Percentiles rank a stretch among this genome's conserved stretches.
Conservation (phyloP, 2,113 vertebrate species). For the Tonatia bakeri region DNA sequence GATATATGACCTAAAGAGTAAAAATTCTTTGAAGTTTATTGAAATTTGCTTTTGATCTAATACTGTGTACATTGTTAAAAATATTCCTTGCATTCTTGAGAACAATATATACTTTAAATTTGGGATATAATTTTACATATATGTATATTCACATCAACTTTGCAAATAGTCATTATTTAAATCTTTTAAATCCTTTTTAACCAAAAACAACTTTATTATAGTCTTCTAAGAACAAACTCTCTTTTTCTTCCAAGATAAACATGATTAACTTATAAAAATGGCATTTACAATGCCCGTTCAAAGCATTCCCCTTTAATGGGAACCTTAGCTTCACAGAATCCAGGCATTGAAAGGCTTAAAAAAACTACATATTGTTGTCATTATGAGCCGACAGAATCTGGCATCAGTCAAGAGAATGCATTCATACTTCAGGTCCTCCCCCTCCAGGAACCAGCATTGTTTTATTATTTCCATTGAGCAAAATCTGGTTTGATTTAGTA, state of each 20-base stretch:
- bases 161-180: neutral
- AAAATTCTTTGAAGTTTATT: neutral
- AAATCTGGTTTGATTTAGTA: too few species aligned
- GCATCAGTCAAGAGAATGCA: slow-evolving; percentile 27
- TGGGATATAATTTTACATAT: neutral
- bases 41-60: neutral
- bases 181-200: neutral
- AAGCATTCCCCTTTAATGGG: slow-evolving; percentile 63
- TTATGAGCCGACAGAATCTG: slow-evolving; percentile 39
- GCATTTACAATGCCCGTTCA: slow-evolving; percentile 42
- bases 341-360: slow-evolving; percentile 38
- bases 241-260: slow-evolving; percentile 62
- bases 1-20: neutral
- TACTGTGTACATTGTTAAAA: neutral
- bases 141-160: neutral
- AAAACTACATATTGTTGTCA: slow-evolving; percentile 18
- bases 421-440: slow-evolving; percentile 96
- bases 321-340: slow-evolving; percentile 62
- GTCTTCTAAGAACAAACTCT: slow-evolving; percentile 45
- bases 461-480: slow-evolving; percentile 96
- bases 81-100: neutral
- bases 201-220: slow-evolving; percentile 70
- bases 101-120: neutral
- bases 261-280: slow-evolving; percentile 74
- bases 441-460: slow-evolving; percentile 98